Evolutionary conservation across 2,113 vertebrate species (phyloP), one percentile per base, ranked within the genome.

Genomic region (Cheirogaleus medius): DNA sequence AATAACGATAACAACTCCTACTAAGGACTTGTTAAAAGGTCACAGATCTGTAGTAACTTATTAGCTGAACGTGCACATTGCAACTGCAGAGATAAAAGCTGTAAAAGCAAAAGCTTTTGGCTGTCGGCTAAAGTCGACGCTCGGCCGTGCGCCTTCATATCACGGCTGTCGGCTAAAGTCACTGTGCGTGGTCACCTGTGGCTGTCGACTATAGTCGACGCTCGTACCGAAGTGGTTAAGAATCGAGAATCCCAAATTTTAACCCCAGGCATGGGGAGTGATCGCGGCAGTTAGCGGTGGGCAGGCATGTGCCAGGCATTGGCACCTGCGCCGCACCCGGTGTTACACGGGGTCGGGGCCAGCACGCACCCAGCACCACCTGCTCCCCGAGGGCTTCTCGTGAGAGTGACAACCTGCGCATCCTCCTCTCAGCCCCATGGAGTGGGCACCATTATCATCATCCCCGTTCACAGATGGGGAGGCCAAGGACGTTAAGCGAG

Each of bases 291-390:
- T 3, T 12, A 2, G 10, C 0, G 9, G 13, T 0, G 32, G 13
- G 58, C n/a, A 7, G 42, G 25, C 0, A 1, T 60, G 47, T 20
- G 12, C 54, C 34, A 25, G 76, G 63, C 60, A 8, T 0, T 0
- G 44, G 18, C 39, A 14, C 29, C 7, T 0, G 4, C 0, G 0
- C 3, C 0, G 5, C 7, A 13, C 42, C 8, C 0, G 6, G 90
- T 34, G 3, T 66, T 58, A 44, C 39, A 29, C 2, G 0, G 34
- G 15, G 2, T 11, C 8, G 14, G 27, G 37, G 71, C 64, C 25
- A 29, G 52, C 18, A 4, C 0, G 0, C 6, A 1, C 14, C 11
- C 0, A 1, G 39, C 8, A 0, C 12, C 0, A 8, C 11, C 58
- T 42, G 58, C 23, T 0, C 49, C 32, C 3, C 1, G 25, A 82